Percentiles rank a stretch among this genome's conserved stretches.
phyloP scores from a whole-genome alignment of 2,113 vertebrate genomes.

The Aspiorhynchus laticeps region DNA sequence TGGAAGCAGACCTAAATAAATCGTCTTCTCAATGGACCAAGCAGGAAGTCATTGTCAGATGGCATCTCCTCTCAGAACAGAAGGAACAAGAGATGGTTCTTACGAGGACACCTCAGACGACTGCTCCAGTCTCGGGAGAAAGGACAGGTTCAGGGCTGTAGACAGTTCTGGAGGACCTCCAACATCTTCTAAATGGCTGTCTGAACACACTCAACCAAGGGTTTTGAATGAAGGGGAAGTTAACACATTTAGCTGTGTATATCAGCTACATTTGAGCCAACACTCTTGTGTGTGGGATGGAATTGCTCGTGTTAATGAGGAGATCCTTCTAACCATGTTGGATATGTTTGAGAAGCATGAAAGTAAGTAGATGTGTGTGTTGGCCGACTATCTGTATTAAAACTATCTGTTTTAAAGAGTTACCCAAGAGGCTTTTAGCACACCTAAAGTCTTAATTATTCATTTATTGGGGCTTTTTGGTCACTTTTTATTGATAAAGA shows the following conservation, averaged over 20 bases:
- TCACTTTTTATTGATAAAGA: neutral
- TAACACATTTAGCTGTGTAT: slow-evolving; percentile 22
- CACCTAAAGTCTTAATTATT: neutral
- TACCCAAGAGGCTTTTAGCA: neutral
- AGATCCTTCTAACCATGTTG: slow-evolving; percentile 62
- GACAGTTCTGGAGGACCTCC: neutral
- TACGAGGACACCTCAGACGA: neutral
- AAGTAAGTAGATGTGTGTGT: slow-evolving; percentile 48
- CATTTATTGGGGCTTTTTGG: neutral
- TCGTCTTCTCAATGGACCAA: slow-evolving; percentile 23
- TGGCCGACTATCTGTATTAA: too few species aligned
- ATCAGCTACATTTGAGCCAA: slow-evolving; percentile 53
- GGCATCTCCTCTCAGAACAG: neutral
- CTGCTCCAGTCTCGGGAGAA: neutral
- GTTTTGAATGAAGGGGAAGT: slow-evolving; percentile 25
- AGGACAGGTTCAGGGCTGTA: neutral
- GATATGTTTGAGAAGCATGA: slow-evolving; percentile 58
- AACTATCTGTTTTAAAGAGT: neutral
- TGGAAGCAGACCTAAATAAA: neutral
- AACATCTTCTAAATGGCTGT: neutral
- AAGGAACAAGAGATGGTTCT: neutral
- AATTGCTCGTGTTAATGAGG: slow-evolving; percentile 60
- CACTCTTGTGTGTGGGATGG: slow-evolving; percentile 62
- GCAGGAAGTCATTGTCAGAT: neutral
- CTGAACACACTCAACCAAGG: neutral